Conservation (phyloP, 2,113 vertebrate genomes). For the Melanerpes aurifrons region DNA sequence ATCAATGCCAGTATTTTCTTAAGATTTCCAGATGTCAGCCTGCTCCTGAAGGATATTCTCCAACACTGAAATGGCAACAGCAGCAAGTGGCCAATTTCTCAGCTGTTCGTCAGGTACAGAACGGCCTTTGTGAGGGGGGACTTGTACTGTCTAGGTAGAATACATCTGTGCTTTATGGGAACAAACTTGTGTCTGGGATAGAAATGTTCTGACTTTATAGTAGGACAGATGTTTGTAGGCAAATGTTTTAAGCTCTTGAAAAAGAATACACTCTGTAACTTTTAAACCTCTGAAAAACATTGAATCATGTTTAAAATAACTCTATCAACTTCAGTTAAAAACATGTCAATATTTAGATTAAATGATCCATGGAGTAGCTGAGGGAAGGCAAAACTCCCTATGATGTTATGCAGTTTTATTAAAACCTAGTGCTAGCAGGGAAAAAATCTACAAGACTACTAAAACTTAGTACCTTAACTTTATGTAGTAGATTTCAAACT, state of each 20-base stretch:
- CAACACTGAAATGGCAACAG: slow-evolving; percentile 91
- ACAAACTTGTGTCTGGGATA: background rate
- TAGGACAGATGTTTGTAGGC: background rate
- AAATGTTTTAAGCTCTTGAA: background rate
- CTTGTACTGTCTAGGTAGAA: background rate
- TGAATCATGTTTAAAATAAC: background rate
- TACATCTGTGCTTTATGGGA: background rate
- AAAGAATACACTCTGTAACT: background rate
- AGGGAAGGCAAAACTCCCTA: background rate
- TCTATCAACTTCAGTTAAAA: background rate
- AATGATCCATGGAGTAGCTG: background rate
- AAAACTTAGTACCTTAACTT: background rate
- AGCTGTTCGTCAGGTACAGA: slow-evolving; percentile 81
- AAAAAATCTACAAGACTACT: background rate
- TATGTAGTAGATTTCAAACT: background rate
- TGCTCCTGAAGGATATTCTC: slow-evolving; percentile 90
- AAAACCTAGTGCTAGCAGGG: background rate
- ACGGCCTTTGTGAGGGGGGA: background rate
- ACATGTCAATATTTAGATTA: background rate
- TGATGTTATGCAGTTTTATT: background rate
- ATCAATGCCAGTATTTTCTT: slow-evolving; percentile 40
- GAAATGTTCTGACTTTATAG: background rate
- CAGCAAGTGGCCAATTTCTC: slow-evolving; percentile 93
- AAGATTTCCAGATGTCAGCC: slow-evolving; percentile 92
- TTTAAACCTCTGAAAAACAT: background rate